Base-by-base conservation (phyloP, 2,113 vertebrate species). In the Erythrolamprus reginae region DNA sequence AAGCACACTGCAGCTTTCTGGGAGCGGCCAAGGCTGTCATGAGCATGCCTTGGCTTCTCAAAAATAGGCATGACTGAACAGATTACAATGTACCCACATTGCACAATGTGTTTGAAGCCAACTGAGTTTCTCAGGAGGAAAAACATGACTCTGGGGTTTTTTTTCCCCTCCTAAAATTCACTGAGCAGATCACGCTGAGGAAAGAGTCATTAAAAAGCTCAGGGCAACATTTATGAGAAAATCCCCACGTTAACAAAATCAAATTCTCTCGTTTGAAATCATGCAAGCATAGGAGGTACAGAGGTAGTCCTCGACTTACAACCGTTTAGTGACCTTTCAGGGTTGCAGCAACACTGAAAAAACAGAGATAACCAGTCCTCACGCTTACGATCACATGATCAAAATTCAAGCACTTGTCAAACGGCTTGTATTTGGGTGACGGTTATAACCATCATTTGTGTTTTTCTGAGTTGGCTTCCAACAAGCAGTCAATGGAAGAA, bases 11-110 rank as follows among this genome's bases (percentile, higher is more conserved):
- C 33, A 33, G 2, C 28, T 48, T 10, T n/a, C 6, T 10, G 42
- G 2, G 19, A 70, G 53, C 38, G 17, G 0, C 0, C 0, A 1
- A 51, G 26, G 3, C 3, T 0, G 0, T 65, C 10, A 1, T 1
- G 38, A 15, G 65, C 6, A 7, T 3, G 28, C 47, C 55, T 50
- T 50, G 45, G 51, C 24, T 56, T n/a, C 21, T 38, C 33, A 5
- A 10, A 58, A 24, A 3, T 26, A 45, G 4, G 58, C 7, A 17
- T 9, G 83, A 86, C 23, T 42, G 21, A 19, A 3, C 82, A 86
- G 84, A 58, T 86, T 42, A 9, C 47, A 42, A 45, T 15, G 26
- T 19, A n/a, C 45, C 1, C 8, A 26, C 55, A 10, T 28, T 61
- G 42, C 47, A 7, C 38, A 56, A 38, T 5, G 9, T 48, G 13